Evolutionary conservation across 2,888 invertebrate genomes (phyloP).

Genomic region (Leptinotarsa haldemani): DNA sequence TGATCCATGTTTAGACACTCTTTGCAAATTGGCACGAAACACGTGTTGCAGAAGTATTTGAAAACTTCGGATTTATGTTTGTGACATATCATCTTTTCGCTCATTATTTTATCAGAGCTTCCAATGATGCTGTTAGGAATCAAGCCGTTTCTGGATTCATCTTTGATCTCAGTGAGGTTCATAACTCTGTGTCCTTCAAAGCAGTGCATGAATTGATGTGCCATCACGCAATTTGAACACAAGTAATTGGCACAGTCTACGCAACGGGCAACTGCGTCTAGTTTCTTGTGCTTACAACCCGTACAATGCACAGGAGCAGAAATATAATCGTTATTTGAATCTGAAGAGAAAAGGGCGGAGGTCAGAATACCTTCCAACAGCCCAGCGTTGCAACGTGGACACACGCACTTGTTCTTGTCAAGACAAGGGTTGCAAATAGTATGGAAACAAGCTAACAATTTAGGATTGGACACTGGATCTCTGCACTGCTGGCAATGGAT

Average conservation of each 20-base stretch:
- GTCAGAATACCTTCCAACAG: conserved; percentile 63
- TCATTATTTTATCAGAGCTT: conserved; percentile 70
- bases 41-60: conserved; percentile 94
- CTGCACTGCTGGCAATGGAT: conserved; percentile 76
- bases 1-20: conserved; percentile 94
- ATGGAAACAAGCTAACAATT: conserved; percentile 85
- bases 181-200: conserved; percentile 96
- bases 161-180: conserved; percentile 75
- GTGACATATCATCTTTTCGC: conserved; percentile 75
- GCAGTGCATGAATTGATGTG: conserved; percentile 99
- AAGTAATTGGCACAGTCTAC: conserved; percentile 96
- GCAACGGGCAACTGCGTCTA: conserved; percentile 94
- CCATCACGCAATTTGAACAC: conserved; percentile 97
- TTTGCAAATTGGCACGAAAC: conserved; percentile 92
- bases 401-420: conserved; percentile 82
- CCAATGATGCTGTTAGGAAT: conserved; percentile 57
- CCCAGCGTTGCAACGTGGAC: conserved; percentile 74
- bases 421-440: conserved; percentile 86
- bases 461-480: conserved; percentile 80
- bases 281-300: conserved; percentile 95
- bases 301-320: conserved; percentile 82
- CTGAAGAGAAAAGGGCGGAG: conserved; percentile 41
- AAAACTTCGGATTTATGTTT: conserved; percentile 91
- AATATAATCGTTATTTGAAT: conserved; percentile 58
- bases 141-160: conserved; percentile 69